Evolutionary conservation across 92 coral and sea anemone genomes (phyloP), one percentile per base, ranked within the genome.

Genomic region (Umimayanthus kanabou): DNA sequence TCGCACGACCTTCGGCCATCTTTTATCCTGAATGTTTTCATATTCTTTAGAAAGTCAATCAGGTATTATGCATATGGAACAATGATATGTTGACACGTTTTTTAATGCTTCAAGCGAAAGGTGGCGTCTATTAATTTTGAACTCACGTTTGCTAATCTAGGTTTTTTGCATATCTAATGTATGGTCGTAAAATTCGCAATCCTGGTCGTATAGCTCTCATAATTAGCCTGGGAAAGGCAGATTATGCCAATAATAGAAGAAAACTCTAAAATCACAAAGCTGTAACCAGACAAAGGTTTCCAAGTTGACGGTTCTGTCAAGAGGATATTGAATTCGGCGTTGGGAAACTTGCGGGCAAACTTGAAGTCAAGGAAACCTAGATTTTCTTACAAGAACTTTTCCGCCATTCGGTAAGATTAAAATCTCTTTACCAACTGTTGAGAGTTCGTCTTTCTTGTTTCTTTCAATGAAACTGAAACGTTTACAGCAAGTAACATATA

Each of bases 21-120:
- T 78, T 82, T 69, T 83, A 47, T 83, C 28, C 39, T 13, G 78
- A 70, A 28, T 83, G 87, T 83, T 83, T 83, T 83, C 73, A 70
- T 70, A 83, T 83, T 83, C 87, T 83, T 83, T 70, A 70, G 87
- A 83, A 83, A 83, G 77, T 83, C 87, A 83, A 83, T 83, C 87
- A 82, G 77, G 86, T 82, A 40, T 82, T 67, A 82, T 83, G 39
- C 87, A 83, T n/a, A 70, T 1, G 33, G 11, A 83, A 83, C 87
- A 83, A 83, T 83, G 78, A n/a, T 45, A 20, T 83, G 87, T 83
- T 83, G 87, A 83, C 87, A 83, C 77, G 65, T 70, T 83, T 70
- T 83, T 73, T 83, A 83, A 83, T 83, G 87, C 87, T 47, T 83
- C 29, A 70, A 83, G 77, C 67, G 42, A 20, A 83, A 83, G 87